phyloP scores from a whole-genome alignment of 2,888 invertebrate genomes.

The Microctonus hyperodae region DNA sequence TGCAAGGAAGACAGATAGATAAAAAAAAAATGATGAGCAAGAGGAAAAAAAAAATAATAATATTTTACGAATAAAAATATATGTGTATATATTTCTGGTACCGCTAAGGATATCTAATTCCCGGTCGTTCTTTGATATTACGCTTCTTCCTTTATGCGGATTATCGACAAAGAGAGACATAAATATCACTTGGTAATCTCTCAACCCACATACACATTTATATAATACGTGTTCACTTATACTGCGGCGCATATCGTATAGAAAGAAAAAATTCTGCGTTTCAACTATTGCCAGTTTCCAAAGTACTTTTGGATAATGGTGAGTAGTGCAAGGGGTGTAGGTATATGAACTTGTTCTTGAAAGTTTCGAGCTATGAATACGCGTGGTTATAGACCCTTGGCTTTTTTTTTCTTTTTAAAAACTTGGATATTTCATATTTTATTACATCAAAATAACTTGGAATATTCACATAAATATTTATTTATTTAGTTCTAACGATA shows the following conservation, averaged over 20 bases:
- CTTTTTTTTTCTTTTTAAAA: background rate
- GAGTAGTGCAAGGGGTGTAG: too few species aligned
- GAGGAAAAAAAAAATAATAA: too few species aligned
- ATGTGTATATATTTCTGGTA: background rate
- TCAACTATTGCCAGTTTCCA: background rate
- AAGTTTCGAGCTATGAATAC: background rate
- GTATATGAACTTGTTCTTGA: background rate
- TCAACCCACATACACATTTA: slow-evolving; percentile 14
- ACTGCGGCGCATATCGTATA: slow-evolving; percentile 8
- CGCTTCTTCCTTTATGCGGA: slow-evolving; percentile 39
- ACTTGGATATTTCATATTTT: background rate
- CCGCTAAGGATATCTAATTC: slow-evolving; percentile 49
- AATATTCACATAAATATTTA: too few species aligned
- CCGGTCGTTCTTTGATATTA: slow-evolving; percentile 45
- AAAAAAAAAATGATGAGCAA: slow-evolving; percentile 43
- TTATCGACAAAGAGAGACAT: slow-evolving; percentile 50
- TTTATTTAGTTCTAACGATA: background rate
- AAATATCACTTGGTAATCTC: slow-evolving; percentile 50
- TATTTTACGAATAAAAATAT: slow-evolving; percentile 42
- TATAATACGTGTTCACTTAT: slow-evolving; percentile 21
- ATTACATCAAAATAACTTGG: too few species aligned
- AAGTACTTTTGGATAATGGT: background rate
- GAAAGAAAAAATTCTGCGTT: slow-evolving; percentile 11
- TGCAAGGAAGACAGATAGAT: background rate
- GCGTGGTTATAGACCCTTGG: background rate